Conservation (phyloP, 2,888 invertebrate species). For the Cephonodes hylas region DNA sequence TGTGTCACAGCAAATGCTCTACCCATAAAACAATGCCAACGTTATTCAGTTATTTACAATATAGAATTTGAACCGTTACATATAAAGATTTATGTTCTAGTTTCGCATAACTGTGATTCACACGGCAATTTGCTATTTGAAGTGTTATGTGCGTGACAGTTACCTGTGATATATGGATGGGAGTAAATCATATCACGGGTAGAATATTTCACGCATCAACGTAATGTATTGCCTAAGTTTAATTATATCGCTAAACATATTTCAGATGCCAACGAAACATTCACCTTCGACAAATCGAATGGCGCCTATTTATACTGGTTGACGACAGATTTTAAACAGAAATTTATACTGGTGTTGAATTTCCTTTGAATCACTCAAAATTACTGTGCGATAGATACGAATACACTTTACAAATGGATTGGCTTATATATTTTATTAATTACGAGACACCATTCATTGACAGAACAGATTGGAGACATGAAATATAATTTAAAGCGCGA, state of each 20-base stretch:
- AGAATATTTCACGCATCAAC: conserved; percentile 60
- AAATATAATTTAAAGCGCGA: no score
- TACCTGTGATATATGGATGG: conserved; percentile 60
- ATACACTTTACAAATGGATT: no score
- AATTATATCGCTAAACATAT: conserved; percentile 23
- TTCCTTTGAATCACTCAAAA: no score
- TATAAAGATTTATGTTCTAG: conserved; percentile 5
- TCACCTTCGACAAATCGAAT: no score
- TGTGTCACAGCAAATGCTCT: background rate
- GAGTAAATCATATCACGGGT: conserved; percentile 51
- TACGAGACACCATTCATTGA: no score
- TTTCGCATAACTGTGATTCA: conserved; percentile 17
- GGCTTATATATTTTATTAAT: no score
- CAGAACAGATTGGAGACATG: no score
- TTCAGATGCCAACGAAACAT: background rate
- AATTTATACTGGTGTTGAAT: background rate
- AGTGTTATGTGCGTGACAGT: conserved; percentile 47
- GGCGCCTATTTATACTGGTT: no score
- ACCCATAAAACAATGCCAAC: background rate
- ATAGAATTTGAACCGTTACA: background rate
- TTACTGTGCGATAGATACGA: no score
- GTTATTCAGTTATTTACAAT: background rate
- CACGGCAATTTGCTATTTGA: conserved; percentile 22
- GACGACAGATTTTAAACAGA: background rate
- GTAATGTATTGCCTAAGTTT: conserved; percentile 50